Evolutionary conservation across 2,113 vertebrate genomes (phyloP), one percentile per base, ranked within the genome.

Genomic region (Hippoglossus stenolepis): DNA sequence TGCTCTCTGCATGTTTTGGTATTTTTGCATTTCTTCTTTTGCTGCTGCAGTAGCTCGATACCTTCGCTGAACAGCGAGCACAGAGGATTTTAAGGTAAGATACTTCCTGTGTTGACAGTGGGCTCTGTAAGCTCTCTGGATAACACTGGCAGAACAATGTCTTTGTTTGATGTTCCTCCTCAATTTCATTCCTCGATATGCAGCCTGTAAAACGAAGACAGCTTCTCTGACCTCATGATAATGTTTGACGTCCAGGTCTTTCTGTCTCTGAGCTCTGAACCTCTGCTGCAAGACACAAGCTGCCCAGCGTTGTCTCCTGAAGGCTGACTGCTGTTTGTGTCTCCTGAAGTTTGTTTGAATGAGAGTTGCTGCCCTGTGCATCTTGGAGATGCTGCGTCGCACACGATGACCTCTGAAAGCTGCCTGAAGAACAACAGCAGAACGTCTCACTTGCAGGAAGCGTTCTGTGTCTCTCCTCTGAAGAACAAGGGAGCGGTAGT

Each of bases 311-410:
- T 94, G 57, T 21, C 72, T 91, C 73, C 70, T 89, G 60, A 95
- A 97, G 38, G 66, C 21, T 0, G 38, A 67, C 23, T 77, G 93
- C 47, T 95, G 91, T 21, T 73, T 95, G n/a, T 91, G 43, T 87
- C 93, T 94, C 77, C 89, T 91, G 67, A 95, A 95, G 62, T 82
- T 63, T 5, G 95, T 86, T 65, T 98, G 97, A 84, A 98, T 95
- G 35, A 94, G 4, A 3, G 63, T 74, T 18, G 95, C 95, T 20
- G 96, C 95, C 0, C 0, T 68, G 17, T 81, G 83, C 84, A 88
- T 79, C 2, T 47, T 14, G 40, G 66, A 31, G 5, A 94, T 23
- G 1, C 70, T 67, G 40, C 13, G 87, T 11, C 92, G 74, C 40
- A 82, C 83, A 57, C 28, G 74, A 61, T 82, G 69, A 67, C 92